Base-by-base conservation (phyloP, 2,888 invertebrate species). In the Teinopalpus imperialis region DNA sequence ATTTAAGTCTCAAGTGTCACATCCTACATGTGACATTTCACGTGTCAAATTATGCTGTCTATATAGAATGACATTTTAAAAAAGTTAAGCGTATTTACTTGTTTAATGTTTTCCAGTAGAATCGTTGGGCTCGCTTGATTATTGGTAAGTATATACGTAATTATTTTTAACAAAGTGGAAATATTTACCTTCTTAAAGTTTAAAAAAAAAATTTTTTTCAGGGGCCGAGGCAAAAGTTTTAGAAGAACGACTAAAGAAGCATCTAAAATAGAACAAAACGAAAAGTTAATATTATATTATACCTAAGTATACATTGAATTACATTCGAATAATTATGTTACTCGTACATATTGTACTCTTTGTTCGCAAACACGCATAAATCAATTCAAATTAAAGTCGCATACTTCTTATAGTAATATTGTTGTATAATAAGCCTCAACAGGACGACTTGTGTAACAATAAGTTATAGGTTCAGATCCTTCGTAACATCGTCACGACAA, bases 221-320 rank as follows among this genome's bases (percentile, higher is more conserved):
- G 18, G 9, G 20, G 37, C n/a, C 1, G 9, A 7, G 5, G 37
- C 2, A 9, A 8, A 14, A 23, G 23, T 8, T 9, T 31, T 2
- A 31, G 41, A 16, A 31, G 24, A 10, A 16, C 13, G 6, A 13
- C 1, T 2, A n/a, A 20, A 7, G 23, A 23, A 1, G 8, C 8
- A 3, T 4, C 23, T 6, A 3, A 14, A 14, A n/a, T 3, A 32
- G 16, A 6, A 5, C 7, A 10, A 4, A 21, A 18, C 9, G 36
- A 43, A 27, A 35, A 18, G 34, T 43, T 20, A 42, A 18, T 34
- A 34, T n/a, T n/a, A n/a, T n/a, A n/a, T n/a, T n/a, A n/a, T n/a
- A n/a, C n/a, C n/a, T n/a, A n/a, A n/a, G n/a, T n/a, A n/a, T n/a
- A n/a, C n/a, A n/a, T n/a, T n/a, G n/a, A n/a, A n/a, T n/a, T n/a